Evolutionary conservation across 1,140 invertebrate species (phyloP).

Genomic region (Meloidogyne floridensis): DNA sequence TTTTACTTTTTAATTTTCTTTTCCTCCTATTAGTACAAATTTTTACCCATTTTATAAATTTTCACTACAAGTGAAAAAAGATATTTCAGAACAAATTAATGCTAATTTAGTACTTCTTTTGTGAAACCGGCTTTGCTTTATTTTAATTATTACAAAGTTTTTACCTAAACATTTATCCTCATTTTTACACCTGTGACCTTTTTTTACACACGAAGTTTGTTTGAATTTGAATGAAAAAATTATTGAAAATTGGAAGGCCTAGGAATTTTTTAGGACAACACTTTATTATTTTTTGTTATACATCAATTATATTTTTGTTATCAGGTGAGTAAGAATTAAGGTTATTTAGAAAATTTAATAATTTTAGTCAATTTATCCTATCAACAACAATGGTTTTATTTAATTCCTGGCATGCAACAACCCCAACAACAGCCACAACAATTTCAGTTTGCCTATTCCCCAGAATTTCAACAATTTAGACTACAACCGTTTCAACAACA

Average conservation of each 20-base stretch:
- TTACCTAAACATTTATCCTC: not conserved
- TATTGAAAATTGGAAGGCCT: not conserved
- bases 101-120: not conserved
- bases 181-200: too few species aligned
- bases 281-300: not conserved
- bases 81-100: not conserved
- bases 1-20: not conserved
- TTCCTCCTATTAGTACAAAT: not conserved
- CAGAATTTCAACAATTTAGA: conserved; percentile 3
- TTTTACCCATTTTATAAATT: not conserved
- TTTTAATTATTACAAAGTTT: not conserved
- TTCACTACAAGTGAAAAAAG: not conserved
- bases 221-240: not conserved
- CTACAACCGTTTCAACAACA: not conserved
- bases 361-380: not conserved
- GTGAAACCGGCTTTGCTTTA: not conserved
- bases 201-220: not conserved
- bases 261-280: not conserved
- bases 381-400: conserved; percentile 4
- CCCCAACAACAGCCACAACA: not conserved
- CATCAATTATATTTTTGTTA: not conserved
- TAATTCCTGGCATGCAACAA: not conserved
- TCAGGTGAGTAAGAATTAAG: not conserved
- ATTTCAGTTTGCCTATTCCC: not conserved
- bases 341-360: not conserved